Conservation (phyloP, 2,113 vertebrate species). For the Solea senegalensis region DNA sequence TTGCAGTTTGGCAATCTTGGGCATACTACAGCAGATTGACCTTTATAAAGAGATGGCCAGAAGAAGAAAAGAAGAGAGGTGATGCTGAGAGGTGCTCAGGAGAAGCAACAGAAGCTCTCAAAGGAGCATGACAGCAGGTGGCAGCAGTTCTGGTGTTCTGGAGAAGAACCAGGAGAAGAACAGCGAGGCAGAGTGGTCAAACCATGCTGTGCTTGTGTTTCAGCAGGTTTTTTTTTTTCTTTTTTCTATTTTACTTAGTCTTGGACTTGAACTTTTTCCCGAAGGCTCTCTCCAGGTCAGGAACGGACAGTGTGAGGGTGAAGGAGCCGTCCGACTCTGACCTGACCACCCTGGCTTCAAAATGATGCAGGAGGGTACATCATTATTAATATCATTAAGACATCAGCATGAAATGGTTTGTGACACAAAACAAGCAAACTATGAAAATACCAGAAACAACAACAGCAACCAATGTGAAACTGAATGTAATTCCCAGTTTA, state of each 20-base stretch:
- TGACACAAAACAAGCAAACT: not conserved
- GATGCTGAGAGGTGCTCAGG: slow-evolving; percentile 1
- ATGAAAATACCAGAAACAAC: not conserved
- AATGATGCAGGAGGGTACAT: slow-evolving; percentile 55
- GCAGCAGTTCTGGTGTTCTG: slow-evolving; percentile 18
- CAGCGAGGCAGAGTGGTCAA: slow-evolving; percentile 21
- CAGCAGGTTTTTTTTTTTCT: slow-evolving; percentile 56
- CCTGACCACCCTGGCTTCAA: slow-evolving; percentile 80
- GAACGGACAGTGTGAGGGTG: slow-evolving; percentile 83
- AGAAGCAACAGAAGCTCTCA: slow-evolving; percentile 37
- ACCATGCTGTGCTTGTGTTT: not conserved
- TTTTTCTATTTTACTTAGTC: slow-evolving; percentile 79
- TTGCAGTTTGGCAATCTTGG: no score
- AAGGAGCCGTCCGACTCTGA: slow-evolving; percentile 82
- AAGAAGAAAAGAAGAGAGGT: slow-evolving; percentile 11
- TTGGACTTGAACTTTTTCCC: slow-evolving; percentile 84
- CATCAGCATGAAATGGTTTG: not conserved
- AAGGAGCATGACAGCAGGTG: slow-evolving; percentile 35
- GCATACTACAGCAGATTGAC: not conserved
- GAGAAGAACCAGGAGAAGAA: slow-evolving; percentile 42
- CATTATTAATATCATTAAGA: no score
- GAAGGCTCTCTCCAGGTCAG: slow-evolving; percentile 83
- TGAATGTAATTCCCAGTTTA: no score
- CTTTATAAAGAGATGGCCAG: not conserved
- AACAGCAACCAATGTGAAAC: not conserved